Conservation (phyloP, 2,797 vertebrate genomes). For the Periophthalmus magnuspinnatus region DNA sequence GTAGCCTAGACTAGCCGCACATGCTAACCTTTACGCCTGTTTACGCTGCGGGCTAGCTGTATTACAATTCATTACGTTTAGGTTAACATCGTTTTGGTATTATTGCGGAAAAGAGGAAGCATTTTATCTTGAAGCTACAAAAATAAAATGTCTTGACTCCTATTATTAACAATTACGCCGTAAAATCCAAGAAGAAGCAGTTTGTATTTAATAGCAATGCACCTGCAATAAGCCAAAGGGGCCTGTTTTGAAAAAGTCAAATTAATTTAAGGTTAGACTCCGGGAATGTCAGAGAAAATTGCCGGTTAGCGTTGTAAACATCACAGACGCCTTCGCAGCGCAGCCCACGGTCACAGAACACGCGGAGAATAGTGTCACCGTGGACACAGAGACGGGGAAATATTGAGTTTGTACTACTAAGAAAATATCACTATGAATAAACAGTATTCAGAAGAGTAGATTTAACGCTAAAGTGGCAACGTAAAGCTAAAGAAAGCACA, state of each 20-base stretch:
- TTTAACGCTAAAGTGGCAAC: background rate
- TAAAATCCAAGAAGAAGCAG: background rate
- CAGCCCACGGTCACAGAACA: constrained; percentile 4
- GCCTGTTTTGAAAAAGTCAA: constrained; percentile 12
- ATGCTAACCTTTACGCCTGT: background rate
- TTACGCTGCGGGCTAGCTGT: background rate
- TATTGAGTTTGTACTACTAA: background rate
- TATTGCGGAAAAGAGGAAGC: background rate
- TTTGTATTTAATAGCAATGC: constrained; percentile 12
- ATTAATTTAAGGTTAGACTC: constrained; percentile 19
- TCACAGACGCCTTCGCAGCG: constrained; percentile 10
- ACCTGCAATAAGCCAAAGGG: constrained; percentile 13
- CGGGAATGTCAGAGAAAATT: constrained; percentile 18
- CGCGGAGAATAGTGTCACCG: background rate
- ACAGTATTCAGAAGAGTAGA: background rate
- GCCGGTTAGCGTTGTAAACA: constrained; percentile 13
- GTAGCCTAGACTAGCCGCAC: background rate
- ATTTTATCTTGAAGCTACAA: background rate
- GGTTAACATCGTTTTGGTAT: no score
- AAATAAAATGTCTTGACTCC: background rate
- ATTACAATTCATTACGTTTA: background rate
- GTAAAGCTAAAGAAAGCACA: constrained; percentile 40
- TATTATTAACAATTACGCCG: background rate
- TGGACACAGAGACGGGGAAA: background rate
- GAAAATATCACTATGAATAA: background rate